phyloP scores from a whole-genome alignment of 2,113 vertebrate species.

The Ploceus nigricollis region DNA sequence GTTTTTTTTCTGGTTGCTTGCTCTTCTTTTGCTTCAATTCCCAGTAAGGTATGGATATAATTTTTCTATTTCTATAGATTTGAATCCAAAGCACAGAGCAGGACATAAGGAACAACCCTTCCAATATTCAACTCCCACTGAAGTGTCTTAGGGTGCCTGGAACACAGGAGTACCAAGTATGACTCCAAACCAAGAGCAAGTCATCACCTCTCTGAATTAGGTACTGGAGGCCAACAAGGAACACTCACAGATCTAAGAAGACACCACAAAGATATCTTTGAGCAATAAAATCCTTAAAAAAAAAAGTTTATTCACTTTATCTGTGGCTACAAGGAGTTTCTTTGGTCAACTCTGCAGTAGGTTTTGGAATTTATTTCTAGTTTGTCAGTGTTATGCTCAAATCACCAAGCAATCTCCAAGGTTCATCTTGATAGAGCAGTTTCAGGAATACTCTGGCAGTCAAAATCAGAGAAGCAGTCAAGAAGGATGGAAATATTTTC shows the following conservation, averaged over 20 bases:
- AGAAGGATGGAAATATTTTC: neutral
- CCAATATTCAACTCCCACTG: accelerated
- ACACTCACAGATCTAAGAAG: neutral
- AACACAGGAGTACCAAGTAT: neutral
- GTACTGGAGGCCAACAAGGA: neutral
- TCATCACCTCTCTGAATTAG: neutral
- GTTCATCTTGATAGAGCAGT: neutral
- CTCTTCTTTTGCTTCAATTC: neutral
- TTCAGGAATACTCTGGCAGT: neutral
- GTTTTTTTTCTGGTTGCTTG: neutral
- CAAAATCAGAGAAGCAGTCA: neutral
- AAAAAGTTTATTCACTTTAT: neutral
- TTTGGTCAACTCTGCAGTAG: neutral
- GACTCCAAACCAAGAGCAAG: neutral
- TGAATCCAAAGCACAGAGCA: neutral
- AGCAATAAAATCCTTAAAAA: neutral
- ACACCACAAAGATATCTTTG: neutral
- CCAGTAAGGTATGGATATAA: neutral
- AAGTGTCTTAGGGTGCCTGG: neutral
- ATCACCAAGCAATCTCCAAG: neutral
- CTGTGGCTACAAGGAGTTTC: neutral
- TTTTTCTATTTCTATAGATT: neutral
- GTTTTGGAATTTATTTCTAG: neutral
- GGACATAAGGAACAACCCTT: accelerated
- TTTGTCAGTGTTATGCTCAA: neutral